Evolutionary conservation across 2,888 invertebrate genomes (phyloP).

Genomic region (Caprella mutica): DNA sequence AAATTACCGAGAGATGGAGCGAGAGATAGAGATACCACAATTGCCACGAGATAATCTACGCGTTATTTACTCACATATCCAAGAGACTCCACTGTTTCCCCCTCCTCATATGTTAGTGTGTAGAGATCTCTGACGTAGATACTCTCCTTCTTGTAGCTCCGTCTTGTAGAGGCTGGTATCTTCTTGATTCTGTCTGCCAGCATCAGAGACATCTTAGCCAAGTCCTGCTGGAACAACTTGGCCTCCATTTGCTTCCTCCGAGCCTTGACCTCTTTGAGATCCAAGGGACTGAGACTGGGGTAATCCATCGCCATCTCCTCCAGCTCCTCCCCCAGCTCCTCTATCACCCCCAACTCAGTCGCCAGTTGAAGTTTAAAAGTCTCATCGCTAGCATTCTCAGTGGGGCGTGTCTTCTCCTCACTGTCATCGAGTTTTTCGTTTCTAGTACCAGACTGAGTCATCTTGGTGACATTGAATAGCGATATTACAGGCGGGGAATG

Average conservation of each 20-base stretch:
- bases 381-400: no score
- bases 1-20: neutral
- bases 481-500: no score
- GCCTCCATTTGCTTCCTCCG: conserved; percentile 1
- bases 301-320: conserved; percentile 9
- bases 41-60: neutral
- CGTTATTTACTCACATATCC: conserved; percentile 1
- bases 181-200: conserved; percentile 5
- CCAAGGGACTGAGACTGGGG: conserved; percentile 9
- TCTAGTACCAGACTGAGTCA: no score
- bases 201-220: neutral
- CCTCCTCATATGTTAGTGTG: conserved; percentile 71
- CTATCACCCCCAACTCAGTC: no score
- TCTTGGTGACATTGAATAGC: no score
- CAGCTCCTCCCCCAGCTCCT: neutral
- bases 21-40: neutral
- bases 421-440: no score
- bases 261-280: neutral
- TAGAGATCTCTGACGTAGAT: conserved; percentile 70
- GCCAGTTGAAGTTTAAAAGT: no score
- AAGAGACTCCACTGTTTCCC: conserved; percentile 54
- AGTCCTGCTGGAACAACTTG: neutral
- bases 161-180: conserved; percentile 39
- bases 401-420: no score
- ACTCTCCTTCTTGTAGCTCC: conserved; percentile 78